A percentile compares a stretch with the other conserved stretches of the same genome.
Evolutionary conservation across 2,797 vertebrate species (phyloP).

Genomic region (Lepus townsendii): DNA sequence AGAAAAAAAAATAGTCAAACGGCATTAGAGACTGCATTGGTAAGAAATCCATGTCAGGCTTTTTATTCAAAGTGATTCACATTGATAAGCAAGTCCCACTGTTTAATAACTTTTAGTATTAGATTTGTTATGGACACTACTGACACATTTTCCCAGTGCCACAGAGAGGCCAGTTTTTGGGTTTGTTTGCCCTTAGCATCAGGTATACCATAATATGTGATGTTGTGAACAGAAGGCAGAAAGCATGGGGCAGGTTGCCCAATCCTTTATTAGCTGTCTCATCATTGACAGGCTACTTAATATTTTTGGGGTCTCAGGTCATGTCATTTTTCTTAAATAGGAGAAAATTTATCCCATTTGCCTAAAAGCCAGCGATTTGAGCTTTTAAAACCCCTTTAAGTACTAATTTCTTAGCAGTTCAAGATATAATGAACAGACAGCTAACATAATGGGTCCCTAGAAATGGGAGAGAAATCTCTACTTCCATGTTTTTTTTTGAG

Average conservation of each 20-base stretch:
- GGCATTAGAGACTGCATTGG: background rate
- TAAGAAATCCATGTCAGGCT: conserved; percentile 17
- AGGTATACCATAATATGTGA: background rate
- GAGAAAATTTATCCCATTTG: background rate
- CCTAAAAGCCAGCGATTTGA: background rate
- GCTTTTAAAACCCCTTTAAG: background rate
- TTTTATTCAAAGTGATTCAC: conserved; percentile 41
- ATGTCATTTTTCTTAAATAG: background rate
- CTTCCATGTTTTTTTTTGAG: background rate
- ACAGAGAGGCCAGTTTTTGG: accelerated
- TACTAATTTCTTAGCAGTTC: background rate
- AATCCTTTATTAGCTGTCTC: background rate
- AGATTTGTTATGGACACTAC: background rate
- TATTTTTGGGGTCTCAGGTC: background rate
- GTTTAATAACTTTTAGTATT: conserved; percentile 41
- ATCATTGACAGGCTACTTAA: background rate
- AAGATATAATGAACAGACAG: background rate
- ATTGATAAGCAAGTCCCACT: background rate
- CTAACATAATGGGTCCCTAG: background rate
- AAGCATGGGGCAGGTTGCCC: background rate
- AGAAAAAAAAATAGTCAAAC: background rate
- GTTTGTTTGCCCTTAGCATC: background rate
- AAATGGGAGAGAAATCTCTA: background rate
- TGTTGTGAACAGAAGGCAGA: background rate
- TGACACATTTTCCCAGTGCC: background rate